These are phyloP conservation scores for Flexamia atlantica DNA, from an alignment of 2,888 invertebrate species.

Conservation along the genomic window DNA sequence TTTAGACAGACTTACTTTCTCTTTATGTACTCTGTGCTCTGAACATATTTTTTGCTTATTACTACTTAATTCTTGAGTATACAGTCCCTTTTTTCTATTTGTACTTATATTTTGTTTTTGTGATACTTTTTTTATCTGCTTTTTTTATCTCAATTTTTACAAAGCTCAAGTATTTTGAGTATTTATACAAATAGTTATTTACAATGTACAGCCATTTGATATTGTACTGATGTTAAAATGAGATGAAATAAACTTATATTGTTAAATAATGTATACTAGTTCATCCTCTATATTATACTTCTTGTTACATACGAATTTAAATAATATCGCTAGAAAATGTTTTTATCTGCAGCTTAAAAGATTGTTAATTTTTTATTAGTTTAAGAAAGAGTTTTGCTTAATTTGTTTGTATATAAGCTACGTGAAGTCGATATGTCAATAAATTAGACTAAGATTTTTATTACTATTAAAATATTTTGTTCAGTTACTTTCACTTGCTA, in stretches of 20 bases:
- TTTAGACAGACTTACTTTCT: no score
- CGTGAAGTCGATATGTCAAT: background rate
- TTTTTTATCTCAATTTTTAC: background rate
- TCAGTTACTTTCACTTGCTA: background rate
- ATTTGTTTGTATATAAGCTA: slow-evolving; percentile 26
- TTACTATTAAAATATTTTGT: background rate
- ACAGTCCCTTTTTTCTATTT: background rate
- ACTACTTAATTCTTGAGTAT: background rate
- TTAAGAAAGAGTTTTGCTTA: slow-evolving; percentile 1
- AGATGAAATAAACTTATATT: slow-evolving; percentile 7
- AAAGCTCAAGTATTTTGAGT: background rate
- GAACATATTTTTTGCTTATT: background rate
- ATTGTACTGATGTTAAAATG: slow-evolving; percentile 26
- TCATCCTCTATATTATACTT: slow-evolving; percentile 23
- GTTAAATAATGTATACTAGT: slow-evolving; percentile 26
- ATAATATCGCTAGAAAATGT: slow-evolving; percentile 10
- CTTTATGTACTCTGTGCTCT: background rate
- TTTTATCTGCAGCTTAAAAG: slow-evolving; percentile 2
- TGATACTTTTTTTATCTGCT: background rate
- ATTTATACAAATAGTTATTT: slow-evolving; percentile 12
- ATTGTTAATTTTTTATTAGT: slow-evolving; percentile 33
- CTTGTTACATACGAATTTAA: slow-evolving; percentile 36
- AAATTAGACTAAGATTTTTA: background rate
- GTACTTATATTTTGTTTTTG: slow-evolving; percentile 24
- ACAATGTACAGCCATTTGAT: background rate